Evolutionary conservation across 2,113 vertebrate genomes (phyloP), one percentile per base, ranked within the genome.

Genomic region (Ivindomyrus marchei): DNA sequence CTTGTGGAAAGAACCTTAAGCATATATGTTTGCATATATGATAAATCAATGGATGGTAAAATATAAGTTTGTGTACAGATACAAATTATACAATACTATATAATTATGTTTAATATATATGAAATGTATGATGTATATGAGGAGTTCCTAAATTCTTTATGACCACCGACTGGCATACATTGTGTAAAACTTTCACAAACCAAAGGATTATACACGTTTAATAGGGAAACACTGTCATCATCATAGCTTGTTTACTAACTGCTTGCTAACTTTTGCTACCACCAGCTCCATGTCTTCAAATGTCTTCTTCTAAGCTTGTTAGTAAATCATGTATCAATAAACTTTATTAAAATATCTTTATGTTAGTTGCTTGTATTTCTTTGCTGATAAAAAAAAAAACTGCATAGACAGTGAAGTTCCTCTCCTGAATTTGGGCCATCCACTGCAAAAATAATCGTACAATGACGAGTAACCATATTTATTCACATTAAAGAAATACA

Each of bases 1-100:
- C 74, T 80, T 80, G 74, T 42, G 74, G 74, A 80, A 80, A 80
- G 74, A 42, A 80, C 74, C 74, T 42, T 80, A 31, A 70, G 62
- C 62, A 70, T 80, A n/a, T 39, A 80, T 70, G 27, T 4, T 31
- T 31, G 62, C 62, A 70, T 70, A 70, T 31, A 31, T 31, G 1
- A 62, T 62, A 62, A 70, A 31, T 66, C 10, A 66, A 11, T 66
- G 62, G 62, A 66, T 31, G n/a, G 17, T 66, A 66, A 66, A 66
- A 27, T 66, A 66, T 66, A 24, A 9, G 58, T 66, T 3, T n/a
- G n/a, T 66, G 58, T 10, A 1, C 0, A 27, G 7, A 27, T n/a
- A 66, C n/a, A 62, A 62, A 62, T n/a, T 62, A 62, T n/a, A 62
- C 56, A 11, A 27, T 11, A 66, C 1, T 66, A 11, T 66, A 27